Conservation (phyloP, 2,888 invertebrate species). For the Pachymerium ferrugineum region DNA sequence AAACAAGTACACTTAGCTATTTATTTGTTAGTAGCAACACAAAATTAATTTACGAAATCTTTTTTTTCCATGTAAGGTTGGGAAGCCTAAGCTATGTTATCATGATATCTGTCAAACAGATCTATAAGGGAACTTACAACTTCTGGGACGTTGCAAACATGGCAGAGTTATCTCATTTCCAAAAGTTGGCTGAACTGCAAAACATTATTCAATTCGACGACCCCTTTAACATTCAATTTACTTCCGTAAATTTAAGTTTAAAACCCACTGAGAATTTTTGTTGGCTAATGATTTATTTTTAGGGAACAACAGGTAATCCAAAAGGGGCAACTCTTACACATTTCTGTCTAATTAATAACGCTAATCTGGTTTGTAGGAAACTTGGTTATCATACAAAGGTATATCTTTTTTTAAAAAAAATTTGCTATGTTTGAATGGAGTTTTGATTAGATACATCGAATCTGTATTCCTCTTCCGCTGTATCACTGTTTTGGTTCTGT, state of each 20-base stretch:
- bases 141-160: slow-evolving; percentile 38
- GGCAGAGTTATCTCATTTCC: slow-evolving; percentile 45
- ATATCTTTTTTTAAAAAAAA: too few species aligned
- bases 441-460: not conserved
- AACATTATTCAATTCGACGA: slow-evolving; percentile 59
- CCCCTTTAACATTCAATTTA: slow-evolving; percentile 72
- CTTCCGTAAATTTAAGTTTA: slow-evolving; percentile 58
- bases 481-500: slow-evolving; percentile 77
- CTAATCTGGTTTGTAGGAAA: slow-evolving; percentile 41
- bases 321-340: slow-evolving; percentile 71
- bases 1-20: not conserved
- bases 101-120: slow-evolving; percentile 53
- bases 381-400: not conserved
- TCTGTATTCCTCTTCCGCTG: slow-evolving; percentile 53
- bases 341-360: slow-evolving; percentile 68
- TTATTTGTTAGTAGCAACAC: not conserved
- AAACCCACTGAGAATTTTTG: too few species aligned
- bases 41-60: not conserved
- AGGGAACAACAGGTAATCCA: slow-evolving; percentile 73
- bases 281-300: not conserved
- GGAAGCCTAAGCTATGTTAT: slow-evolving; percentile 49
- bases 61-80: not conserved
- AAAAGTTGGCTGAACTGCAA: slow-evolving; percentile 51
- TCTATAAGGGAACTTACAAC: not conserved
- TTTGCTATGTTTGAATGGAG: too few species aligned